Base-by-base conservation (phyloP, 2,888 invertebrate species). In the Acrobasis repandana region DNA sequence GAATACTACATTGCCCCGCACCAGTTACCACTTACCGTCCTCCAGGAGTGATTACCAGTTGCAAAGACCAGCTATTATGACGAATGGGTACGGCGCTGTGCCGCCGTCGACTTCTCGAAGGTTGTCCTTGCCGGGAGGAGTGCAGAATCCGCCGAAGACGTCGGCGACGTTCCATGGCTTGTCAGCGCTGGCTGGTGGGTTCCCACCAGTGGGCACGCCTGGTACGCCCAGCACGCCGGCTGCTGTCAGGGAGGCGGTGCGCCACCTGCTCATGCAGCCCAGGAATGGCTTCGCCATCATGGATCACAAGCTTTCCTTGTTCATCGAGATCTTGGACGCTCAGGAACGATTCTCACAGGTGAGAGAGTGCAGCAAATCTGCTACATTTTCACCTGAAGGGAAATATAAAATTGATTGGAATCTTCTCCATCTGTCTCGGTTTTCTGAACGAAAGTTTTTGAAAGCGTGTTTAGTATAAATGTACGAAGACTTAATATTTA, bases 291-390 rank as follows among this genome's bases (percentile, higher is more conserved):
- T 95, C 86, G 95, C 95, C 74, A 95, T 95, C 79, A 94, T 95
- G 89, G 96, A 96, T 78, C 96, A 96, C 89, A 95, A 96, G 81
- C 93, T 96, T 78, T 94, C 95, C 50, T 93, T 96, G 56, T 96
- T 96, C 89, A 95, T 96, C 81, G 96, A 96, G 78, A 96, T 96
- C 74, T 93, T 96, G 83, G 96, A 96, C 82, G 95, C 96, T 60
- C 96, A 96, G 93, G 96, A 96, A 82, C 93, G 94, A 80, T 95
- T 96, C 80, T 96, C 96, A 79, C 95, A 96, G 96, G 96, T 96
- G 79, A 72, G 73, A 58, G 36, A 34, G 58, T 36, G 38, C 36
- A 6, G 1, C 6, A 36, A 54, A 43, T 14, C 43, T 11, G 38
- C 14, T 6, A n/a, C n/a, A 43, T 43, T 50, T 20, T 18, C 14